phyloP scores from a whole-genome alignment of 2,888 invertebrate genomes.

The Alloscopus bannaensis region DNA sequence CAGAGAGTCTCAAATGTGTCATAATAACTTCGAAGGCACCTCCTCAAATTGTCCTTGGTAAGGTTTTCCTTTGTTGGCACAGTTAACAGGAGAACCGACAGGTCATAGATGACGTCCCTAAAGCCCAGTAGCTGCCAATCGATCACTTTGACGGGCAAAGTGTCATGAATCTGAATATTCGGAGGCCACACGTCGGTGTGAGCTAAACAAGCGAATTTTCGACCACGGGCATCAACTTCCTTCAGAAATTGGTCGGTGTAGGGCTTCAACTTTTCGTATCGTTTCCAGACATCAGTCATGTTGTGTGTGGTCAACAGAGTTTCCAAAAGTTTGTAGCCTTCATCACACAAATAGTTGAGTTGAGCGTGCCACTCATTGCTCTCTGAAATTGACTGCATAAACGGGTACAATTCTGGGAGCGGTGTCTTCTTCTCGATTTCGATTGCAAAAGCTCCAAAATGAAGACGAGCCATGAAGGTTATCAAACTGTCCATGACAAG shows the following conservation, averaged over 20 bases:
- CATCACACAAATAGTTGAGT: constrained; percentile 29
- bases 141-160: constrained; percentile 61
- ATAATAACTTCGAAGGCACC: constrained; percentile 51
- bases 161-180: constrained; percentile 59
- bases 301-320: constrained; percentile 34
- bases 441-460: constrained; percentile 53
- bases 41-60: constrained; percentile 33
- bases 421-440: constrained; percentile 41
- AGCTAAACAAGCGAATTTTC: constrained; percentile 39
- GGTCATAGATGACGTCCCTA: constrained; percentile 60
- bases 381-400: constrained; percentile 42
- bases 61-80: constrained; percentile 31
- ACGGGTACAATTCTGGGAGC: constrained; percentile 59
- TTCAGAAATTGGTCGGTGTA: constrained; percentile 34
- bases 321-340: constrained; percentile 42
- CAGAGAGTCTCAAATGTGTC: constrained; percentile 49
- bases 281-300: constrained; percentile 23
- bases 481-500: constrained; percentile 42
- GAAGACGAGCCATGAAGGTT: constrained; percentile 66
- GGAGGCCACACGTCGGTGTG: constrained; percentile 70
- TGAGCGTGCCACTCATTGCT: constrained; percentile 3
- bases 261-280: constrained; percentile 44
- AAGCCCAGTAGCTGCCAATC: constrained; percentile 70
- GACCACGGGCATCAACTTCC: constrained; percentile 27
- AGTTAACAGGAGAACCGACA: constrained; percentile 60